Evolutionary conservation across 2,113 vertebrate species (phyloP), one percentile per base, ranked within the genome.

Genomic region (Onychostoma macrolepis): DNA sequence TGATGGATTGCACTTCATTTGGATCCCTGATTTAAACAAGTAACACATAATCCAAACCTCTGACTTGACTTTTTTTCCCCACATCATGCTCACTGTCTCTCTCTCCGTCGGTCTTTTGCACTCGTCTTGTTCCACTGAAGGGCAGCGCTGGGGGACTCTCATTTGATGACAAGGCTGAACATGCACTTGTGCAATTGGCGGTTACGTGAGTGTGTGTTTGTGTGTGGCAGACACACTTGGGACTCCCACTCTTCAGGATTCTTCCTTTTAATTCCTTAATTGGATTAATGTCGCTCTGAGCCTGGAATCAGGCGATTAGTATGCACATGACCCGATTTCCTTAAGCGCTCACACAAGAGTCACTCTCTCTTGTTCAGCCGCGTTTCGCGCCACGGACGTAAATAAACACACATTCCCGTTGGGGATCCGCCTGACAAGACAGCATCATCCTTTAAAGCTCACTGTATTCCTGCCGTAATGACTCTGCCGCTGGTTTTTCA

Each of bases 241-340:
- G 89, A 87, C 80, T 90, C 86, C 80, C 67, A 87, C 87, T 76
- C 89, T 88, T 78, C 28, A 38, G 77, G 85, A 85, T 85, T 85
- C 78, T 75, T 86, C 82, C 85, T 83, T 83, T 90, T 90, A 90
- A 90, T 85, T 90, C 89, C 80, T 87, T 90, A 90, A 90, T 89
- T 88, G 85, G 87, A 86, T 89, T 90, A 89, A 90, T 89, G 84
- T 84, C 80, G 26, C 69, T 85, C 63, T 84, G 43, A 87, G 84
- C 81, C 80, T 81, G 80, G 75, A 63, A 87, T 67, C 69, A 53
- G 56, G 74, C 75, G 80, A 90, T 87, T 87, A 88, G 80, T 86
- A 89, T 89, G 80, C 89, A 90, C 90, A 87, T 89, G 90, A 89
- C 90, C 90, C 13, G 75, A 88, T 89, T 88, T 87, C 83, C 84